Percentiles rank a stretch among this genome's conserved stretches.
Evolutionary conservation across 2,888 invertebrate genomes (phyloP).

Genomic region (Cryptosula pallasiana): DNA sequence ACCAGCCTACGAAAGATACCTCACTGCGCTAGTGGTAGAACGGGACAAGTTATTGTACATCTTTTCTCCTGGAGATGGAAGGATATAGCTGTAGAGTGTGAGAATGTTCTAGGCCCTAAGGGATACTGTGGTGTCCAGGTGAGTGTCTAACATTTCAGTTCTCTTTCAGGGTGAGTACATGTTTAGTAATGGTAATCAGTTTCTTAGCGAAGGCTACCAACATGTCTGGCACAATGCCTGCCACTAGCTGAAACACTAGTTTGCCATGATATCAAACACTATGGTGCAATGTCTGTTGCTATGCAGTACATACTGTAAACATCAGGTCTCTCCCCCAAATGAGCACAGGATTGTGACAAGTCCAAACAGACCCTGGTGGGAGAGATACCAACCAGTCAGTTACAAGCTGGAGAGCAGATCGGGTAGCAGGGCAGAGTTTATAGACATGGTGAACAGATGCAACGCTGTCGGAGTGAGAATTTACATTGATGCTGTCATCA

Average conservation of each 20-base stretch:
- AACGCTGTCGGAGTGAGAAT: constrained; percentile 57
- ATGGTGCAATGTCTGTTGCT: no score
- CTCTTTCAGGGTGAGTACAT: no score
- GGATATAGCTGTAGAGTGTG: constrained; percentile 16
- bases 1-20: neutral
- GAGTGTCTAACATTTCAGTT: no score
- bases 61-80: constrained; percentile 16
- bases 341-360: neutral
- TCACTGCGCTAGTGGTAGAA: neutral
- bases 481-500: constrained; percentile 71
- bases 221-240: no score
- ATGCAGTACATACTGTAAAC: no score
- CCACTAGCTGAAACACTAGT: no score
- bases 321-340: constrained; percentile 2
- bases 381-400: constrained; percentile 17
- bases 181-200: no score
- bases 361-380: neutral
- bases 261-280: no score
- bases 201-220: no score
- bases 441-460: neutral
- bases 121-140: constrained; percentile 24
- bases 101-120: constrained; percentile 12
- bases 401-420: neutral
- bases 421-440: neutral
- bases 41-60: constrained; percentile 1